Evolutionary conservation across 2,888 invertebrate genomes (phyloP), one percentile per base, ranked within the genome.

Genomic region (Lasioglossum figueresi): DNA sequence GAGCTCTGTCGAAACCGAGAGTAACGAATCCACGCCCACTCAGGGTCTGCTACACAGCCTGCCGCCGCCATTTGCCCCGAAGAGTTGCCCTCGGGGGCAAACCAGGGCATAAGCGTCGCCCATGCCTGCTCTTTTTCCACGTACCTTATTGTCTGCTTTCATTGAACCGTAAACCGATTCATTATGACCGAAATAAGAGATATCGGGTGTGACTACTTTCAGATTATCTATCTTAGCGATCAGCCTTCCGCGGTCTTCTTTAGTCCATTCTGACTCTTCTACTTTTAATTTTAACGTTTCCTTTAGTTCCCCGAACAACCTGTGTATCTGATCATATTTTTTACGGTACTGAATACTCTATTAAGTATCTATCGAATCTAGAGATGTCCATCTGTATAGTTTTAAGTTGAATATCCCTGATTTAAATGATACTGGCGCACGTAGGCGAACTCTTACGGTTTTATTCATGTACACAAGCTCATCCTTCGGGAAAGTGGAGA

Each of bases 401-500:
- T 16, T 31, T 31, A 31, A 19, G 34, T 63, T 31, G 63, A 63
- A 63, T 31, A 63, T 63, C 31, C 31, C 63, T 19, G 31, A 16
- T 63, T 63, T 27, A 8, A 63, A 31, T 19, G 2, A 63, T 63
- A 6, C 10, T 23, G 40, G 8, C 68, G 71, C 3, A 76, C 14
- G 6, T 23, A 27, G 70, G 10, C 23, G 2, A 71, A 48, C 10
- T 73, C 80, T 91, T 87, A 92, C 91, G 78, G 82, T 86, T n/a
- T 31, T 31, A 71, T 83, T 84, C 86, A 92, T 93, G 19, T 76
- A 43, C 14, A 19, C 3, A 34, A 91, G 84, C 82, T 93, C 88
- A 16, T 82, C 70, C 0, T 75, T 34, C 10, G 88, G 79, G 76
- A 92, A 92, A 16, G 93, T 92, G n/a, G 91, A 91, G 52, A 91